A percentile compares a stretch with the other conserved stretches of the same genome.
These are phyloP conservation scores for Carassius carassius DNA, from an alignment of 2,113 vertebrate genomes.

Conservation along the genomic window DNA sequence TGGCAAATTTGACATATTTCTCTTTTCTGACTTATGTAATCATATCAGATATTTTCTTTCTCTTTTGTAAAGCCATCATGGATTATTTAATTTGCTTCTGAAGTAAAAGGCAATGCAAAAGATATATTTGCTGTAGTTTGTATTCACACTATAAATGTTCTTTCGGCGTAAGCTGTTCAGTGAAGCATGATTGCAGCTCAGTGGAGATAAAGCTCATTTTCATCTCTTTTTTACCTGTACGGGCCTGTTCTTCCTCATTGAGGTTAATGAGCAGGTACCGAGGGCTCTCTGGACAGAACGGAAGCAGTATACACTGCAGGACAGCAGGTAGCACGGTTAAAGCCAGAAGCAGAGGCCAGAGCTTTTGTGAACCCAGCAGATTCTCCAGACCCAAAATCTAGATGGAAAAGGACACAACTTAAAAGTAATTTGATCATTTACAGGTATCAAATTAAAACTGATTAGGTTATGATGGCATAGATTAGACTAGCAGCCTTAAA, in stretches of 20 bases:
- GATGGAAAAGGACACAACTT: conserved; percentile 20
- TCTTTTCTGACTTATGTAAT: not conserved
- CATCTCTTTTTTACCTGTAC: conserved; percentile 66
- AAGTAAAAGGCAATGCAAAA: not conserved
- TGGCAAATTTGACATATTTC: no score
- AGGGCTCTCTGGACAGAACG: conserved; percentile 79
- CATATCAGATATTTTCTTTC: not conserved
- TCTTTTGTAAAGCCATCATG: not conserved
- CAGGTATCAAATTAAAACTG: not conserved
- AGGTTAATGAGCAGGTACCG: conserved; percentile 80
- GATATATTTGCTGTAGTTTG: not conserved
- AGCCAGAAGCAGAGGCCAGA: conserved; percentile 76
- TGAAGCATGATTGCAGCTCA: not conserved
- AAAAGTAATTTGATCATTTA: not conserved
- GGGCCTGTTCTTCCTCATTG: conserved; percentile 75
- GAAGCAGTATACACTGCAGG: conserved; percentile 75
- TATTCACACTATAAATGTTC: not conserved
- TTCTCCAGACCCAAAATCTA: conserved; percentile 76
- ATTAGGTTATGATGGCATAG: not conserved
- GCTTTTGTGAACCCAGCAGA: conserved; percentile 71
- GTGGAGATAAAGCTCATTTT: not conserved
- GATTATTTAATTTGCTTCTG: not conserved
- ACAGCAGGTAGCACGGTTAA: conserved; percentile 72
- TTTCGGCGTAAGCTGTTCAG: not conserved
- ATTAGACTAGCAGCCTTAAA: not conserved